These are phyloP conservation scores for Colaptes auratus DNA, from an alignment of 2,113 vertebrate species.

Conservation along the genomic window DNA sequence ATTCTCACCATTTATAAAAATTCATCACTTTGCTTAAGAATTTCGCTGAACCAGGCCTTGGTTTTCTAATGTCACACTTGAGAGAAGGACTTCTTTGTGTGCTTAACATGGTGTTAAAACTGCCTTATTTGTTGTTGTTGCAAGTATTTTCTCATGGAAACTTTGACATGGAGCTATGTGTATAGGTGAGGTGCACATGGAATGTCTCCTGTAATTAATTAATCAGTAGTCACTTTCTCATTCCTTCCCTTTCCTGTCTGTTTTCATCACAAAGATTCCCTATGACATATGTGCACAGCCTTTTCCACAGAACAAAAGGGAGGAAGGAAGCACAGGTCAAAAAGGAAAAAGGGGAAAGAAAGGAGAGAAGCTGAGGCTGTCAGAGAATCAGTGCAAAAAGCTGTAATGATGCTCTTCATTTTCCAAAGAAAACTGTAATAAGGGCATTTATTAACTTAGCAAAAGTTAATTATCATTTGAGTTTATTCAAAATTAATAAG, in stretches of 20 bases:
- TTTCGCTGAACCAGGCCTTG: background rate
- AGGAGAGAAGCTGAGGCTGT: background rate
- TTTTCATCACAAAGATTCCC: background rate
- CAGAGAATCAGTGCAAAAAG: background rate
- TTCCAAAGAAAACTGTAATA: background rate
- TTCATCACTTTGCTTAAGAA: background rate
- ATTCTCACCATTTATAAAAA: background rate
- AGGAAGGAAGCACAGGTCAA: slow-evolving; percentile 33
- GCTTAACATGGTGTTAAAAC: background rate
- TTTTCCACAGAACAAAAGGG: background rate
- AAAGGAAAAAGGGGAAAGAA: background rate
- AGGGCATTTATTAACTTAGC: background rate
- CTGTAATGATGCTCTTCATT: background rate
- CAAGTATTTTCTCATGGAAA: background rate
- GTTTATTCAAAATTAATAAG: background rate
- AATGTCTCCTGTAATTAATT: background rate
- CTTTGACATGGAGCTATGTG: background rate
- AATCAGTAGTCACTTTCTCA: background rate
- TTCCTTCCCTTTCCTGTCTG: slow-evolving; percentile 41
- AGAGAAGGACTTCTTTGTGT: background rate
- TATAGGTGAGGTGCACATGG: background rate
- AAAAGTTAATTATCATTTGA: background rate
- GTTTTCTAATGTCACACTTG: background rate
- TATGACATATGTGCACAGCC: background rate
- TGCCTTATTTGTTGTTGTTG: background rate